Evolutionary conservation across 2,113 vertebrate genomes (phyloP), one percentile per base, ranked within the genome.

Genomic region (Paracyprichromis sp.): DNA sequence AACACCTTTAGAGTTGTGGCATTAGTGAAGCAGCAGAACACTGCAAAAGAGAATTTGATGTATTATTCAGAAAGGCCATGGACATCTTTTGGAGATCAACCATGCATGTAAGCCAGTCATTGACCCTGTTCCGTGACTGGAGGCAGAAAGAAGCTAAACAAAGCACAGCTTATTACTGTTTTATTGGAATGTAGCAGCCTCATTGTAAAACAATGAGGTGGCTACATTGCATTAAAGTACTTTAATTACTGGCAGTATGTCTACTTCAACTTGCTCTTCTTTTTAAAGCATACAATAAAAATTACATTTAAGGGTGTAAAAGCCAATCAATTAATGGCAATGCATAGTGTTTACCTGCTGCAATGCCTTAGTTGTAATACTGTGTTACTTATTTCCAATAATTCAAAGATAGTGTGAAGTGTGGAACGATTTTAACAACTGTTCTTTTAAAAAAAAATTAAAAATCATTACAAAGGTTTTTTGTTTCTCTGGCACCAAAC

Each of bases 41-140:
- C 52, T 66, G 71, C 73, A 53, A 13, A 82, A 50, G 19, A 57
- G 66, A 85, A 83, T 26, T 79, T 81, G 76, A 86, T 93, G 79
- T 84, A 88, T 94, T 92, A 92, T 92, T 92, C 78, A 92, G 16
- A 88, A 86, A 88, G 78, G 81, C 84, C 80, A 73, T 8, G 36
- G 79, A 80, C 63, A 80, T 40, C 79, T 71, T 89, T 82, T 86
- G 82, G 84, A 90, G 76, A 80, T 56, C 9, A 26, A 47, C 59
- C 84, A 59, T 24, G 76, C 88, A 21, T 88, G 80, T 24, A 82
- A 86, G 66, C 59, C 24, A 45, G 86, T 76, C 88, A 52, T 59
- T 47, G 80, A 83, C 80, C 40, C 88, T 38, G 50, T 24, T 86
- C 40, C 19, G 54, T 38, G 24, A 45, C 53, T 54, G 6, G 52